Percentiles rank a stretch among this genome's conserved stretches.
phyloP scores from a whole-genome alignment of 2,113 vertebrate species.

The Rattus rattus region DNA sequence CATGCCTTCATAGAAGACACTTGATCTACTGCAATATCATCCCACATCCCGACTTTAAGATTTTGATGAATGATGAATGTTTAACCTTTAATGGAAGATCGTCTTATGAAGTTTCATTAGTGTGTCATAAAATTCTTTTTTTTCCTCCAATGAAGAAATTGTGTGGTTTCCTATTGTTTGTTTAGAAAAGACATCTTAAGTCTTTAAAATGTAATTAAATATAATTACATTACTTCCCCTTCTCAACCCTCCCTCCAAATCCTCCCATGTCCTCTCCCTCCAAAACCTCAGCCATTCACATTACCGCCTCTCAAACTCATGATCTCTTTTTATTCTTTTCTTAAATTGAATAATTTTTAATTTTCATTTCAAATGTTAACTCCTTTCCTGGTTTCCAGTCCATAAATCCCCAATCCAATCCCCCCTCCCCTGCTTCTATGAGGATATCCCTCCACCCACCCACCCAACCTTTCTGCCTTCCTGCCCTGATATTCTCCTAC shows the following conservation, averaged over 20 bases:
- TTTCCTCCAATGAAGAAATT: background rate
- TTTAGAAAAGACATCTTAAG: background rate
- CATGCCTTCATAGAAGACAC: background rate
- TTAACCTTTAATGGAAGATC: background rate
- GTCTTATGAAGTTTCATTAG: constrained; percentile 2
- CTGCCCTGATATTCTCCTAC: too few relatives aligned
- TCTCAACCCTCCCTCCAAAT: background rate
- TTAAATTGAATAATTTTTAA: too few relatives aligned
- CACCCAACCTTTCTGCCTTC: too few relatives aligned
- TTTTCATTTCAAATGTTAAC: too few relatives aligned
- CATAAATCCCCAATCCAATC: too few relatives aligned
- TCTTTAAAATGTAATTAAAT: background rate
- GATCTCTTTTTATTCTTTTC: background rate
- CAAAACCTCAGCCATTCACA: background rate
- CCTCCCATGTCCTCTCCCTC: background rate
- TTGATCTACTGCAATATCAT: background rate
- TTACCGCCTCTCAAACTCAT: background rate
- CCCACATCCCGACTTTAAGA: background rate
- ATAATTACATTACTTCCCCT: background rate
- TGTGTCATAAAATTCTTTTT: background rate
- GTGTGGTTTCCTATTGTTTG: background rate
- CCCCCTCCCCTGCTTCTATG: too few relatives aligned
- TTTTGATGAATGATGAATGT: background rate
- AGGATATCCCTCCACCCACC: too few relatives aligned
- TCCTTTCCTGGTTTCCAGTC: too few relatives aligned